phyloP scores from a whole-genome alignment of 2,888 invertebrate genomes.

The Cheilosia pagana region DNA sequence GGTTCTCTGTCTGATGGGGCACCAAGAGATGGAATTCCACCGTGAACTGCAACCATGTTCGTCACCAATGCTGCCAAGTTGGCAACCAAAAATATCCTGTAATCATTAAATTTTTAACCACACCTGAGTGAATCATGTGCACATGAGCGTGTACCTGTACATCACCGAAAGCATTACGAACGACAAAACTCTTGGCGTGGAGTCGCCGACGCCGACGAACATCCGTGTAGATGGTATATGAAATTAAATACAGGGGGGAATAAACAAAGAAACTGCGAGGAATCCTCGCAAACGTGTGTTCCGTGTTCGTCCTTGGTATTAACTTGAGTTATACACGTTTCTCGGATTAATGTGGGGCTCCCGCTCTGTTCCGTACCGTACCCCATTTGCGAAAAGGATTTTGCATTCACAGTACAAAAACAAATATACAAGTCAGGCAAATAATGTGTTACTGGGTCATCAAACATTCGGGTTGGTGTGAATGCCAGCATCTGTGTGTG shows the following conservation, averaged over 20 bases:
- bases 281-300: conserved; percentile 43
- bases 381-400: conserved; percentile 37
- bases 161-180: conserved; percentile 14
- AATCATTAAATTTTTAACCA: conserved; percentile 65
- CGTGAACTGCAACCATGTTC: conserved; percentile 41
- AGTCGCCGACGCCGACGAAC: not conserved
- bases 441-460: conserved; percentile 66
- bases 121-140: conserved; percentile 56
- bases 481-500: not conserved
- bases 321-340: conserved; percentile 62
- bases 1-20: conserved; percentile 41
- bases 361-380: too few species aligned
- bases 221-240: conserved; percentile 10
- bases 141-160: conserved; percentile 19
- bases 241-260: conserved; percentile 51
- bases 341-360: conserved; percentile 40
- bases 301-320: conserved; percentile 63
- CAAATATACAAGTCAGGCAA: conserved; percentile 37
- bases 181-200: not conserved
- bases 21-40: not conserved
- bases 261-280: conserved; percentile 43
- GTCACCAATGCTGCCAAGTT: conserved; percentile 61
- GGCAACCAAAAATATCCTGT: conserved; percentile 45
- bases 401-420: conserved; percentile 40
- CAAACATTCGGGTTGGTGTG: conserved; percentile 41